Evolutionary conservation across 2,888 invertebrate species (phyloP).

Genomic region (Drosophila anceps): DNA sequence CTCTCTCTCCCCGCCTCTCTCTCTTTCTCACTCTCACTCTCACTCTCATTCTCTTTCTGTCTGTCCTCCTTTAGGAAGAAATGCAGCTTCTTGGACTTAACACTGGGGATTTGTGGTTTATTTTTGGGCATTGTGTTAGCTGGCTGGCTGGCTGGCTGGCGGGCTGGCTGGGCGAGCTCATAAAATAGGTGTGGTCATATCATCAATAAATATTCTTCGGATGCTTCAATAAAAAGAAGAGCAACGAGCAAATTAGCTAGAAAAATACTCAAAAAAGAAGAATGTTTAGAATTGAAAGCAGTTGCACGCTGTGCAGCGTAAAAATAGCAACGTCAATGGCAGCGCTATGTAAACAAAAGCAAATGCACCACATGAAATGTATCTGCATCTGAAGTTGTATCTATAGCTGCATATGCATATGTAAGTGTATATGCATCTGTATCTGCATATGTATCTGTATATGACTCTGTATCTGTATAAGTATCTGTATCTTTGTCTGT

Average conservation of each 20-base stretch:
- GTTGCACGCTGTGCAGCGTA: constrained; percentile 61
- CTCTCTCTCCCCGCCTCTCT: too few relatives aligned
- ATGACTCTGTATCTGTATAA: constrained; percentile 7
- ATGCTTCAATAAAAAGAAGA: constrained; percentile 71
- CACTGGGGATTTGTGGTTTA: constrained; percentile 75
- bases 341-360: constrained; percentile 62
- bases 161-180: constrained; percentile 47
- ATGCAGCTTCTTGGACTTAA: constrained; percentile 52
- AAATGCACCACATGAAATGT: constrained; percentile 28
- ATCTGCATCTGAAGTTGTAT: constrained; percentile 2
- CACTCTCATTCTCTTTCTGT: not conserved
- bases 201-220: constrained; percentile 72
- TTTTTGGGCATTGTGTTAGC: constrained; percentile 56
- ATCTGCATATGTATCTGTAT: constrained; percentile 6
- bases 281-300: constrained; percentile 69
- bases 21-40: not conserved
- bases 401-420: not conserved
- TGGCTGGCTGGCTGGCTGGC: constrained; percentile 13
- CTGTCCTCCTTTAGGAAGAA: constrained; percentile 2
- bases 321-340: constrained; percentile 64
- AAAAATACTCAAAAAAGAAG: constrained; percentile 48
- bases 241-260: constrained; percentile 68
- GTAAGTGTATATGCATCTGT: not conserved
- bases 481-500: constrained; percentile 9
- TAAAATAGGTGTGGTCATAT: constrained; percentile 78